A percentile compares a stretch with the other conserved stretches of the same genome.
These are phyloP conservation scores for Peromyscus nudipes DNA, from an alignment of 2,797 vertebrate genomes.

Conservation along the genomic window DNA sequence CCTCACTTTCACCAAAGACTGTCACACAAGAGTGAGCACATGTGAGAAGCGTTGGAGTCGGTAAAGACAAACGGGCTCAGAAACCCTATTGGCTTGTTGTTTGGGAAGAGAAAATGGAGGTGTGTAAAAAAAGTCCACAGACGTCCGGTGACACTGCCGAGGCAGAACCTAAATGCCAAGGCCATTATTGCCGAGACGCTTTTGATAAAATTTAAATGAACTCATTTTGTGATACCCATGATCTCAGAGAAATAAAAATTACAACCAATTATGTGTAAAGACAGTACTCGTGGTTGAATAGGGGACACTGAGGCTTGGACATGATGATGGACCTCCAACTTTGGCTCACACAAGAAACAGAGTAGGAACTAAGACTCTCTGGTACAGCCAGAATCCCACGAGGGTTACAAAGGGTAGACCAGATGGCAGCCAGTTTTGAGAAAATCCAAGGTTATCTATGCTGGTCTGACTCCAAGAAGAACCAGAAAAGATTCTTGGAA, in stretches of 20 bases:
- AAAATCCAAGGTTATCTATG: background rate
- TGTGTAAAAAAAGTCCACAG: background rate
- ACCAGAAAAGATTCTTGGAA: conserved; percentile 19
- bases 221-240: background rate
- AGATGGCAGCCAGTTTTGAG: background rate
- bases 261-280: background rate
- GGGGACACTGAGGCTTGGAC: background rate
- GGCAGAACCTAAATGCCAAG: background rate
- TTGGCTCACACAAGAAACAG: background rate
- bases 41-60: background rate
- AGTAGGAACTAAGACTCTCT: background rate
- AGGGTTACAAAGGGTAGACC: background rate
- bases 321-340: background rate
- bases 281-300: background rate
- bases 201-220: background rate
- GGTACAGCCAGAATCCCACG: background rate
- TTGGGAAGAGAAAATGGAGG: background rate
- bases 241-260: background rate
- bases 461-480: background rate
- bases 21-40: background rate
- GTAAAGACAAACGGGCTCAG: background rate
- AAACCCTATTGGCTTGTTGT: background rate
- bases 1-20: background rate
- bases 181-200: background rate
- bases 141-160: background rate